Percentiles rank a stretch among this genome's conserved stretches.
Conservation (phyloP, 2,888 invertebrate species). For the Tanytarsus gracilentus region DNA sequence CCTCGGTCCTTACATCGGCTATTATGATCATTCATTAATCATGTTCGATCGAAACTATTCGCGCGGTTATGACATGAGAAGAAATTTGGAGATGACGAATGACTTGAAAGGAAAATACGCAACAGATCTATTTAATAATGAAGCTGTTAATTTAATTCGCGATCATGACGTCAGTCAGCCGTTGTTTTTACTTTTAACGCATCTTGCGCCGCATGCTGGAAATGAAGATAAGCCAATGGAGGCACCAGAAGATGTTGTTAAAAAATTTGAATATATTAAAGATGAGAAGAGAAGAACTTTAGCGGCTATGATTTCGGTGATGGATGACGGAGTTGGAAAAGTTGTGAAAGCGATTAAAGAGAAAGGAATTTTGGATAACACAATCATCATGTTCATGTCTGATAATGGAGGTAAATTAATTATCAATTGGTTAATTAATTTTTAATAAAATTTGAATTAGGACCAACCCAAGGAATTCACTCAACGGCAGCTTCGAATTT, state of each 20-base stretch:
- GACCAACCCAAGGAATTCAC: constrained; percentile 61
- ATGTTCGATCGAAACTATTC: constrained; percentile 39
- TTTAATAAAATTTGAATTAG: constrained; percentile 35
- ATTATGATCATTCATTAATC: constrained; percentile 55
- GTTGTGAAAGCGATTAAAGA: constrained; percentile 59
- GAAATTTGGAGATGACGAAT: constrained; percentile 48
- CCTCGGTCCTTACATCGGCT: constrained; percentile 72
- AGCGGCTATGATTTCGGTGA: constrained; percentile 72
- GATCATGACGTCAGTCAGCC: constrained; percentile 52
- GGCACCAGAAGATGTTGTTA: constrained; percentile 61
- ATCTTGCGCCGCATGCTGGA: constrained; percentile 70
- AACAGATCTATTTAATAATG: constrained; percentile 59
- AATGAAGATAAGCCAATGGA: constrained; percentile 60
- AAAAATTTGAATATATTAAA: constrained; percentile 56
- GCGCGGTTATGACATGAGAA: constrained; percentile 47
- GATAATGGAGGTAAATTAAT: constrained; percentile 59
- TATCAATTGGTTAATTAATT: neutral
- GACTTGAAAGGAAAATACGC: constrained; percentile 51
- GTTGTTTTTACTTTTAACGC: constrained; percentile 68
- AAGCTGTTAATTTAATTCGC: constrained; percentile 54
- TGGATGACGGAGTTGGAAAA: constrained; percentile 77
- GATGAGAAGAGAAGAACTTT: constrained; percentile 57
- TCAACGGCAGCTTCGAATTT: constrained; percentile 68
- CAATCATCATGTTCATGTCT: constrained; percentile 74
- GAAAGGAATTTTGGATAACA: constrained; percentile 64